Base-by-base conservation (phyloP, 92 coral and sea anemone genomes). In the Metridium senile region DNA sequence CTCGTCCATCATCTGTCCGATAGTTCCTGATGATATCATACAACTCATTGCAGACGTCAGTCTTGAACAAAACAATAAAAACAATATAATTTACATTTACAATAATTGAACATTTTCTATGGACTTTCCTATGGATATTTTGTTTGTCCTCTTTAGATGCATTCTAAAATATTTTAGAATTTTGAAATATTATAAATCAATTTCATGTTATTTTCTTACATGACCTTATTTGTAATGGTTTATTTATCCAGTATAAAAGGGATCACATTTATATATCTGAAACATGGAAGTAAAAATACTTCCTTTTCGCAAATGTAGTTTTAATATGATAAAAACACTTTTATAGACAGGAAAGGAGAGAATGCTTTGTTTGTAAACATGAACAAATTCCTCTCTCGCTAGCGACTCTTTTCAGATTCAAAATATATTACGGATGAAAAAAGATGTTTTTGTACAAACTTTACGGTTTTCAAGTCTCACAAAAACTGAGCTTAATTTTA, bases 11-110 rank as follows among this genome's bases (percentile, higher is more conserved):
- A 26, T 91, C 97, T 89, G 87, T 84, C 56, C 93, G 78, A 61
- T 89, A 91, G 79, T 86, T 91, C 72, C 97, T 89, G 66, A 91
- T 85, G 59, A 67, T 35, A 27, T 91, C 97, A 68, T 91, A 91
- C 49, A 89, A 74, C 72, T 89, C 97, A 19, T 88, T 82, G 82
- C 97, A 91, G 58, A 89, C 79, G 26, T 91, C 97, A 62, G 89
- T 90, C 97, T 91, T 34, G 28, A 81, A 76, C 11, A 46, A 21
- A 51, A 27, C 8, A 49, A 33, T 16, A n/a, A 22, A 59, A 59
- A 9, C 34, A 0, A 45, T 20, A 39, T 0, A 62, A 58, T 63
- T 4, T 13, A 3, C 54, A 11, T 46, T 22, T n/a, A n/a, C n/a
- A n/a, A n/a, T n/a, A n/a, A n/a, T n/a, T n/a, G n/a, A n/a, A n/a